phyloP scores from a whole-genome alignment of 2,113 vertebrate species.

The Pangasianodon hypophthalmus region DNA sequence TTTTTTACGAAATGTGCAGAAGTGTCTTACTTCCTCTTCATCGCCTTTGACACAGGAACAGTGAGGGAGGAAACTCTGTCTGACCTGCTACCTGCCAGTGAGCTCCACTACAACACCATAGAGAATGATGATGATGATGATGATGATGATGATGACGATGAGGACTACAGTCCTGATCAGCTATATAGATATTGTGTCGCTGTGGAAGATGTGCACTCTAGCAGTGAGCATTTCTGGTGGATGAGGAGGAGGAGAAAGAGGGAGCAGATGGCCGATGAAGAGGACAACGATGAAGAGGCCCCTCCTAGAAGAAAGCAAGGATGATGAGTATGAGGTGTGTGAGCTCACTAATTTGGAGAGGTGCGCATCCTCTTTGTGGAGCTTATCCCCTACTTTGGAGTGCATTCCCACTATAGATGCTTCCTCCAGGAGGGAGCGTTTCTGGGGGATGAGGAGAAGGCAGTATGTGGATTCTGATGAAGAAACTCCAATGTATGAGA shows the following conservation, averaged over 20 bases:
- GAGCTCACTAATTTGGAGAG: not conserved
- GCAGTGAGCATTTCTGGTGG: not conserved
- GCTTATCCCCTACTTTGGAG: not conserved
- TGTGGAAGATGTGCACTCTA: not conserved
- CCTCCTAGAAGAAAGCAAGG: not conserved
- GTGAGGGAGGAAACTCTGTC: not conserved
- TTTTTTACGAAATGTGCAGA: not conserved
- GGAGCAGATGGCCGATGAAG: not conserved
- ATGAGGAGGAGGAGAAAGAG: not conserved
- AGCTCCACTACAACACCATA: not conserved
- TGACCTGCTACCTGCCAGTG: not conserved
- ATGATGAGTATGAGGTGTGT: not conserved
- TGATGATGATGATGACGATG: not conserved
- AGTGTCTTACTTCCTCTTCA: not conserved
- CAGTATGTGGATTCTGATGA: not conserved
- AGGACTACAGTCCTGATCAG: not conserved
- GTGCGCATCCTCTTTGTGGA: not conserved
- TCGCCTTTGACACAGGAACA: not conserved
- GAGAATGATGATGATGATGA: not conserved
- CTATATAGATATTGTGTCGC: not conserved
- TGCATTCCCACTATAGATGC: not conserved
- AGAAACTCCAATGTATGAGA: not conserved
- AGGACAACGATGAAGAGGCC: not conserved
- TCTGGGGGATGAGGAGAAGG: not conserved
- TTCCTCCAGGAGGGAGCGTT: not conserved